Percentiles rank a stretch among this genome's conserved stretches.
These are phyloP conservation scores for Zosterops lateralis DNA, from an alignment of 2,113 vertebrate genomes.

Conservation along the genomic window DNA sequence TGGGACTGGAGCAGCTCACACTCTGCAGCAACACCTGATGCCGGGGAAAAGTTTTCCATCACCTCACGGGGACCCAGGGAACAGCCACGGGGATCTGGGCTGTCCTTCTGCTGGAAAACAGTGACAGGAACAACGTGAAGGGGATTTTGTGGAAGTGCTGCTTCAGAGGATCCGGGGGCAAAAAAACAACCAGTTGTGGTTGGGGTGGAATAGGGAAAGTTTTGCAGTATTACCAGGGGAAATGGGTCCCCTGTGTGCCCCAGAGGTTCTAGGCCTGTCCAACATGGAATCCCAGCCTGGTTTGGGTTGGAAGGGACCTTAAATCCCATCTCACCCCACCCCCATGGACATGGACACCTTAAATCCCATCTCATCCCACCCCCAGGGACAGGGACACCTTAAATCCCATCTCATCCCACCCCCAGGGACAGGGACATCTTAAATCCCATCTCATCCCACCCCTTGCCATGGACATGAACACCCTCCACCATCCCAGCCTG, in stretches of 20 bases:
- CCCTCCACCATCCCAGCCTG: not conserved
- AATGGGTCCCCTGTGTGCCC: accelerated
- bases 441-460: not conserved
- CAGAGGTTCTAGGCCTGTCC: not conserved
- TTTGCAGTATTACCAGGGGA: not conserved
- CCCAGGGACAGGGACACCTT: too few relatives aligned
- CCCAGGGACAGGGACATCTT: too few relatives aligned
- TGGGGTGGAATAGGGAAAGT: not conserved
- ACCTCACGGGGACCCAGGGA: not conserved
- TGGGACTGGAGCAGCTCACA: constrained; percentile 52
- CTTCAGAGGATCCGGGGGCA: not conserved
- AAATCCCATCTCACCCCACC: not conserved
- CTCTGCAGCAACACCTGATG: constrained; percentile 62
- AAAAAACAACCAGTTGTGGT: not conserved
- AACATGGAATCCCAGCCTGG: accelerated
- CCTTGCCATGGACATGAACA: too few relatives aligned
- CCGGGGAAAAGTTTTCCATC: constrained; percentile 64
- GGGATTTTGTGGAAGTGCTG: not conserved
- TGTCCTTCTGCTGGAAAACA: not conserved
- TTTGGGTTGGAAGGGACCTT: not conserved
- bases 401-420: not conserved
- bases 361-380: not conserved
- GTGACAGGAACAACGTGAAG: not conserved
- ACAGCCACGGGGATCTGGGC: not conserved
- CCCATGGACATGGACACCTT: not conserved